A percentile compares a stretch with the other conserved stretches of the same genome.
Evolutionary conservation across 1,140 invertebrate species (phyloP).

Genomic region (Zaprionus gabonicus): DNA sequence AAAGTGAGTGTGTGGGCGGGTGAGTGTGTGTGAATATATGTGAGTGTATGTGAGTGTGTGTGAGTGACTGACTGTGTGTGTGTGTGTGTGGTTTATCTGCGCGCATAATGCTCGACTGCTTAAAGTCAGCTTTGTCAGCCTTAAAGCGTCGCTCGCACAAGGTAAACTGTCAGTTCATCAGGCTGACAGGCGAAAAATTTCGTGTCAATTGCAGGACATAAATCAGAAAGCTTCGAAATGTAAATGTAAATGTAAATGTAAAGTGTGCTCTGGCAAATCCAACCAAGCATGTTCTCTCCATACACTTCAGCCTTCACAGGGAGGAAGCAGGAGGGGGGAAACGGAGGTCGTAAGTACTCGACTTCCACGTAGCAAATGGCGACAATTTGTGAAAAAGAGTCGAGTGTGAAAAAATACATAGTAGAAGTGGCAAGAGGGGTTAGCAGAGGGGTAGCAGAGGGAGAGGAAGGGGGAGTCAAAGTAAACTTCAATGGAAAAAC

Average conservation of each 20-base stretch:
- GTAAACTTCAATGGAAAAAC: slow-evolving; percentile 41
- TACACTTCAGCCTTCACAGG: slow-evolving; percentile 20
- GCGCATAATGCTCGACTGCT: slow-evolving; percentile 42
- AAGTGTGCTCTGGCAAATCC: slow-evolving; percentile 37
- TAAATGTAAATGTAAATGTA: slow-evolving; percentile 63
- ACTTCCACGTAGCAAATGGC: slow-evolving; percentile 63
- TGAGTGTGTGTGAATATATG: slow-evolving; percentile 3
- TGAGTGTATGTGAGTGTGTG: background rate
- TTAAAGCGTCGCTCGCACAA: slow-evolving; percentile 28
- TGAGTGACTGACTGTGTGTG: background rate
- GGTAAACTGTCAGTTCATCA: slow-evolving; percentile 49
- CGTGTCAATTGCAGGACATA: slow-evolving; percentile 74
- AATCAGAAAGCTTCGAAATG: slow-evolving; percentile 69
- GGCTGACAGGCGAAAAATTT: slow-evolving; percentile 65
- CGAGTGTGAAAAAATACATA: slow-evolving; percentile 21
- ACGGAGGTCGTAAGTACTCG: slow-evolving; percentile 20
- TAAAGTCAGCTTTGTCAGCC: slow-evolving; percentile 45
- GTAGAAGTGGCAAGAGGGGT: slow-evolving; percentile 3
- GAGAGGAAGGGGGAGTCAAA: background rate
- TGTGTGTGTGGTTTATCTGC: slow-evolving; percentile 46
- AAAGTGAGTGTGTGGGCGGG: slow-evolving; percentile 18
- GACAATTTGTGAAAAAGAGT: slow-evolving; percentile 74
- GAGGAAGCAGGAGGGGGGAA: background rate
- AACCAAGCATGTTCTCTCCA: slow-evolving; percentile 34
- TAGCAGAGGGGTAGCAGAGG: background rate